phyloP scores from a whole-genome alignment of 2,113 vertebrate genomes.

The Scartelaos histophorus region DNA sequence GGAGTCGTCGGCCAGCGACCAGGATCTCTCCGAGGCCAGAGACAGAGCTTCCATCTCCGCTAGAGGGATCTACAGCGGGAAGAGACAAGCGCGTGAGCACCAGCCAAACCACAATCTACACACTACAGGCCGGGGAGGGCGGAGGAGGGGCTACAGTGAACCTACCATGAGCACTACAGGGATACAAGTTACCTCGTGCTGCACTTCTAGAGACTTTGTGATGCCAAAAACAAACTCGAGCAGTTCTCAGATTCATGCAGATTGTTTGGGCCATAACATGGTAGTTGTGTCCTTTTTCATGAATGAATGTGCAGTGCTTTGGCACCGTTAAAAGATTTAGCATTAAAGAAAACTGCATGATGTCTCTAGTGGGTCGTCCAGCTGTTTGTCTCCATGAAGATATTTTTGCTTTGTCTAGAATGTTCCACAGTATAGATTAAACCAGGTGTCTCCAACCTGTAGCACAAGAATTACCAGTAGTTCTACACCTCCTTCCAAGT shows the following conservation, averaged over 20 bases:
- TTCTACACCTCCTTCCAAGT: no score
- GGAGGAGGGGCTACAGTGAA: background rate
- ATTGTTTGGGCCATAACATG: background rate
- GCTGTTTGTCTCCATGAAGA: no score
- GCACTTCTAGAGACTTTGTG: background rate
- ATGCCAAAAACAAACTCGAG: background rate
- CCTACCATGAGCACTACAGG: no score
- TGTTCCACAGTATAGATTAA: no score
- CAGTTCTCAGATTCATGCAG: background rate
- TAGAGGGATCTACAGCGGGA: conserved; percentile 95
- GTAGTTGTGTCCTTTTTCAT: no score
- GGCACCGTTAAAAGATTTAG: no score
- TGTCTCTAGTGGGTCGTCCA: no score
- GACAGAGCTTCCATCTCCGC: conserved; percentile 99
- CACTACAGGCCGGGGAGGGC: background rate
- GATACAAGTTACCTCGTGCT: background rate
- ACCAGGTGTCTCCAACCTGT: no score
- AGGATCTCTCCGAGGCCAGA: conserved; percentile 98
- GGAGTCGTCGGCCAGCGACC: conserved; percentile 98
- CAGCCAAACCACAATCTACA: conserved; percentile 24
- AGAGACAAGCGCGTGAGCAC: conserved; percentile 90
- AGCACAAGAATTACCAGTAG: no score
- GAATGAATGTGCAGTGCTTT: no score
- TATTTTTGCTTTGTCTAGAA: no score
- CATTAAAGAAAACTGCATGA: no score